These are phyloP conservation scores for Portevinia maculata DNA, from an alignment of 2,888 invertebrate species.

Conservation along the genomic window DNA sequence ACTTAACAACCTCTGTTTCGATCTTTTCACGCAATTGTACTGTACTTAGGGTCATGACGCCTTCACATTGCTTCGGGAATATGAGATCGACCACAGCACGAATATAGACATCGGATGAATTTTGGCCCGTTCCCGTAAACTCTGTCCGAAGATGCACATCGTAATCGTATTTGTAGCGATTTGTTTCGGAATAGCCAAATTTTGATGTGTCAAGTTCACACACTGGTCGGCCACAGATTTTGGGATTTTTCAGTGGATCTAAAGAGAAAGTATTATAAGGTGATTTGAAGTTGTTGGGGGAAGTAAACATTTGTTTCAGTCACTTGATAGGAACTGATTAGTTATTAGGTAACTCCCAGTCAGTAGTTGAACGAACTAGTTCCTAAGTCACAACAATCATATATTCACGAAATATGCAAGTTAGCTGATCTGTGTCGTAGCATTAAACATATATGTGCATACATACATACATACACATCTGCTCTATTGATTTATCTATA, in stretches of 20 bases:
- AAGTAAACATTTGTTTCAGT: too few species aligned
- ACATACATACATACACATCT: too few species aligned
- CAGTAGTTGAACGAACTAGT: too few species aligned
- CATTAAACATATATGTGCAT: too few species aligned
- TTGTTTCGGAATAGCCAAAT: slow-evolving; percentile 78
- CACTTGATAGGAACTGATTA: too few species aligned
- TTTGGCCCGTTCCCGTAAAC: slow-evolving; percentile 88
- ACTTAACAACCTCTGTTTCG: slow-evolving; percentile 73
- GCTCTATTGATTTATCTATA: too few species aligned
- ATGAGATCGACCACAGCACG: slow-evolving; percentile 85
- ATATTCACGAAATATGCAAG: too few species aligned
- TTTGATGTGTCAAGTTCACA: slow-evolving; percentile 83
- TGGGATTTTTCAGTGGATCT: slow-evolving; percentile 89
- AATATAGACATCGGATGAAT: slow-evolving; percentile 87
- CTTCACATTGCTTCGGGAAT: slow-evolving; percentile 89
- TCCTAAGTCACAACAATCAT: too few species aligned
- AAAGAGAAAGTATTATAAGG: background rate
- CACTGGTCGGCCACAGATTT: slow-evolving; percentile 88
- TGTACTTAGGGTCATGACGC: slow-evolving; percentile 86
- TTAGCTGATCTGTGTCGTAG: too few species aligned
- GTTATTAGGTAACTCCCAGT: too few species aligned
- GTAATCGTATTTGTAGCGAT: slow-evolving; percentile 88
- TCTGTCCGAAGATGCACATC: slow-evolving; percentile 88
- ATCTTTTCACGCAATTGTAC: slow-evolving; percentile 86
- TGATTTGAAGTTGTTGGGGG: too few species aligned